phyloP scores from a whole-genome alignment of 2,888 invertebrate genomes.

The Drosophila melanocephala region DNA sequence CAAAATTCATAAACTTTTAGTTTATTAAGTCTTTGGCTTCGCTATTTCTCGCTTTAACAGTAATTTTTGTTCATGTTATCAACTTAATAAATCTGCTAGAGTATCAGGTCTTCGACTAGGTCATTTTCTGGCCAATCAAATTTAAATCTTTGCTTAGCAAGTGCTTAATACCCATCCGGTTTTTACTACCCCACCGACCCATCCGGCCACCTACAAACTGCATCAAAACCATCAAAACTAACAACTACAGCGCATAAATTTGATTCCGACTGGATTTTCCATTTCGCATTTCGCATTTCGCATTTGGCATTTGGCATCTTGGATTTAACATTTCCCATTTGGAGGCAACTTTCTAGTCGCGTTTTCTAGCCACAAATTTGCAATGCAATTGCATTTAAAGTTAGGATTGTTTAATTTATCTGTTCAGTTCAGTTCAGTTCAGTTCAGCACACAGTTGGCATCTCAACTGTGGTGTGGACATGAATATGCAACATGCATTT shows the following conservation, averaged over 20 bases:
- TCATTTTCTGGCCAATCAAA: slow-evolving; percentile 14
- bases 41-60: not conserved
- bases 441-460: slow-evolving; percentile 77
- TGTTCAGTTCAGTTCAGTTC: slow-evolving; percentile 56
- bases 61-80: accelerated
- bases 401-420: slow-evolving; percentile 76
- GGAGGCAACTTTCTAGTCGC: slow-evolving; percentile 65
- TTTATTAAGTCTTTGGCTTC: not conserved
- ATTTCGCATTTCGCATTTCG: slow-evolving; percentile 31
- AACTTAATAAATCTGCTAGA: not conserved
- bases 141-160: slow-evolving; percentile 45
- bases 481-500: slow-evolving; percentile 61
- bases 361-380: slow-evolving; percentile 57
- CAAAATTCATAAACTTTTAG: not conserved
- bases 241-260: slow-evolving; percentile 77
- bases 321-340: slow-evolving; percentile 31
- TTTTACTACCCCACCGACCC: not conserved
- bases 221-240: slow-evolving; percentile 78
- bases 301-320: slow-evolving; percentile 26
- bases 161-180: slow-evolving; percentile 24
- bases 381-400: slow-evolving; percentile 68
- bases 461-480: slow-evolving; percentile 40
- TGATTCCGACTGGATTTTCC: slow-evolving; percentile 23
- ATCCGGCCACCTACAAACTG: slow-evolving; percentile 12
- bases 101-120: slow-evolving; percentile 6